phyloP scores from a whole-genome alignment of 2,888 invertebrate genomes.

The Meliscaeva auricollis region DNA sequence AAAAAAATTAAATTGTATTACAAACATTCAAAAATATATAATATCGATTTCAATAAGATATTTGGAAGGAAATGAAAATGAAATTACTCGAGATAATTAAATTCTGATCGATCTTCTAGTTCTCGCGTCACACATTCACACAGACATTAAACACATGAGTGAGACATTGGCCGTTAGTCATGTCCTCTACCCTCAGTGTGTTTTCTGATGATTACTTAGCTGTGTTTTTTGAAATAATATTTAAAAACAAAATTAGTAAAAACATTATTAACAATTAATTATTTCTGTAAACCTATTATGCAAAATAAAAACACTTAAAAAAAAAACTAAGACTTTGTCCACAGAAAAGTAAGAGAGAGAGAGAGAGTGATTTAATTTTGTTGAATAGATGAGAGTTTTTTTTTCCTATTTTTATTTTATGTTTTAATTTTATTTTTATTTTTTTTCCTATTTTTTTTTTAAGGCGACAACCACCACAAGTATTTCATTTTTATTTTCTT shows the following conservation, averaged over 20 bases:
- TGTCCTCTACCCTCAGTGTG: conserved; percentile 36
- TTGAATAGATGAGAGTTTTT: conserved; percentile 17
- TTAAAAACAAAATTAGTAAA: conserved; percentile 40
- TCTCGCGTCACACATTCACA: conserved; percentile 50
- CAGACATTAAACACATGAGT: background rate
- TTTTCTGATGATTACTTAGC: conserved; percentile 39
- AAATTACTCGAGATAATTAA: conserved; percentile 70
- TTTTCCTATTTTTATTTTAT: conserved; percentile 4
- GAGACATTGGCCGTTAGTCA: background rate
- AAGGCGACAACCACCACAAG: conserved; percentile 50
- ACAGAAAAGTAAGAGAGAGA: background rate
- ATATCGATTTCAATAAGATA: conserved; percentile 34
- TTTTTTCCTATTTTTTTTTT: background rate
- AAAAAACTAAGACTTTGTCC: conserved; percentile 38
- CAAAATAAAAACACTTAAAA: conserved; percentile 63
- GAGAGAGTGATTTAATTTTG: conserved; percentile 60
- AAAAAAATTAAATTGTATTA: conserved; percentile 18
- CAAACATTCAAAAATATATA: no score
- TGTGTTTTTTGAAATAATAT: conserved; percentile 50
- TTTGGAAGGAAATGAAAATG: conserved; percentile 75
- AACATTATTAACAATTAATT: conserved; percentile 66
- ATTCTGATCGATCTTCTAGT: conserved; percentile 50
- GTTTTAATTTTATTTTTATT: background rate
- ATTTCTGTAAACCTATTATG: conserved; percentile 73
- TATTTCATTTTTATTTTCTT: conserved; percentile 76